These are phyloP conservation scores for Graptemys geographica DNA, from an alignment of 2,797 vertebrate species.

Conservation along the genomic window DNA sequence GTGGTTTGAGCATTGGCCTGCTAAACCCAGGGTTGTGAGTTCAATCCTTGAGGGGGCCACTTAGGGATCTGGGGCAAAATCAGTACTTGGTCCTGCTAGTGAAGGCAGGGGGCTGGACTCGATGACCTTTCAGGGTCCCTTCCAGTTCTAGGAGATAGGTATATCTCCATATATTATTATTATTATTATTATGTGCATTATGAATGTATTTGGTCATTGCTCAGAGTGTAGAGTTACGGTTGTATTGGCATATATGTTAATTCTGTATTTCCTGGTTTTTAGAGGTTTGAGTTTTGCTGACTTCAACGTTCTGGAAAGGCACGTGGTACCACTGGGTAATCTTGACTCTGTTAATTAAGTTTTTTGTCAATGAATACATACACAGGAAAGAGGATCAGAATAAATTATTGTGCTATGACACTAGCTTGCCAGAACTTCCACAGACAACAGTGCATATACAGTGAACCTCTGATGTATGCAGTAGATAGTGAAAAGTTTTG, in stretches of 20 bases:
- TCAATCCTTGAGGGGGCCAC: too few species aligned
- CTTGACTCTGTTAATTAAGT: background rate
- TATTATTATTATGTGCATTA: background rate
- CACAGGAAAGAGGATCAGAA: background rate
- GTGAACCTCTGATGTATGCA: background rate
- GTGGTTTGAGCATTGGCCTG: too few species aligned
- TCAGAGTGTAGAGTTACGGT: background rate
- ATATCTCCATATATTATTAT: too few species aligned
- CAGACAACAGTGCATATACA: accelerated
- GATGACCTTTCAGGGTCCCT: too few species aligned
- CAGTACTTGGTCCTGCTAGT: too few species aligned
- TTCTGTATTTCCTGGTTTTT: background rate
- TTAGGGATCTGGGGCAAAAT: too few species aligned
- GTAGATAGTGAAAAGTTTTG: background rate
- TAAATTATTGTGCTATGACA: background rate
- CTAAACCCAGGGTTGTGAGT: too few species aligned
- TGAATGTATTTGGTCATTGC: background rate
- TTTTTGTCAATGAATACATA: background rate
- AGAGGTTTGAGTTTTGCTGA: background rate
- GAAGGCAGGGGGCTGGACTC: too few species aligned
- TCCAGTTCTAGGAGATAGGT: too few species aligned
- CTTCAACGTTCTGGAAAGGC: background rate
- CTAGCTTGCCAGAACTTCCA: background rate
- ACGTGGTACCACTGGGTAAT: background rate
- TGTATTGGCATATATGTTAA: background rate